Base-by-base conservation (phyloP, 2,888 invertebrate species). In the Machimus rusticus region DNA sequence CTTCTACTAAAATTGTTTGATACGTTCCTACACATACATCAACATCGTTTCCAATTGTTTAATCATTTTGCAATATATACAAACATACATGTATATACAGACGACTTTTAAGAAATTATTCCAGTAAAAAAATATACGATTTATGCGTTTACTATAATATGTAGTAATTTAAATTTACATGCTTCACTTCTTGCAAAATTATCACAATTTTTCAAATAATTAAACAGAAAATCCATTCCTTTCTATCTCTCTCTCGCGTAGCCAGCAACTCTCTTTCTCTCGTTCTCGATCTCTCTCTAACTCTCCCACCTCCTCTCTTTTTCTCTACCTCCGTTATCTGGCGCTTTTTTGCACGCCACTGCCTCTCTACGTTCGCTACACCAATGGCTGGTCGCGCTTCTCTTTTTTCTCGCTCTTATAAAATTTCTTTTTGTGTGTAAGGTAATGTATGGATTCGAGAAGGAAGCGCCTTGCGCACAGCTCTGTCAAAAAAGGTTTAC, bases 81-180 rank as follows among this genome's bases (percentile, higher is more conserved):
- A 85, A 34, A 85, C 74, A 74, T 46, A 85, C 85, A 85, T 85
- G 37, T 85, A 74, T 85, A 85, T 74, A 85, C 74, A 85, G 74
- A 28, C 23, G 66, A 66, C 9, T 23, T 39, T 66, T 85, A 85
- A 74, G 85, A 85, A 85, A 85, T 85, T 74, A 85, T 85, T 74
- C 66, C 74, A 85, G 85, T 85, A 85, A 85, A 85, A 85, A 85
- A 85, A 85, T 85, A 85, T 82, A 82, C 82, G 85, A 85, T 74
- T 85, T 74, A 85, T 74, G 74, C 43, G 19, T 74, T 85, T 85
- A 84, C 66, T 85, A 85, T 43, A 39, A 84, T 31, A 85, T 34
- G 46, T 85, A 85, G 51, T 28, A 74, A 85, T 85, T 85, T 85
- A 85, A 85, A 74, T 85, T 85, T 85, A 85, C 74, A 85, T 85